Evolutionary conservation across 2,113 vertebrate genomes (phyloP).

Genomic region (Spermophilus dauricus): DNA sequence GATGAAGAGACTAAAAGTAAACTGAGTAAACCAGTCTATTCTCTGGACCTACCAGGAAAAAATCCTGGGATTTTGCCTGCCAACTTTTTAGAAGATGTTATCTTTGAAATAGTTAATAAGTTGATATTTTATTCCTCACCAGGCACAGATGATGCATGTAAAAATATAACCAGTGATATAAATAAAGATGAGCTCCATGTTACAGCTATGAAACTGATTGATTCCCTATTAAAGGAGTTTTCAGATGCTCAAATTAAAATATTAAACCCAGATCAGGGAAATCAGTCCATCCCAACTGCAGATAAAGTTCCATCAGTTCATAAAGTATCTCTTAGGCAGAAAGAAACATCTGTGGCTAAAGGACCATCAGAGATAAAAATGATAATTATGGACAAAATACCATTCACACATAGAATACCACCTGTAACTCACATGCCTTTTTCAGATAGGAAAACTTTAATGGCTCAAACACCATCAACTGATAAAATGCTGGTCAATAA

Average conservation of each 20-base stretch:
- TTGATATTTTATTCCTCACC: conserved; percentile 47
- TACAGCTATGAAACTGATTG: conserved; percentile 37
- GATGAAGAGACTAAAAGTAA: conserved; percentile 24
- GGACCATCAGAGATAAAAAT: neutral
- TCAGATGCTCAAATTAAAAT: conserved; percentile 49
- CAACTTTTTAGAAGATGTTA: conserved; percentile 45
- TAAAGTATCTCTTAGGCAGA: conserved; percentile 37
- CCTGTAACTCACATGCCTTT: neutral
- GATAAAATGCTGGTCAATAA: conserved; percentile 50
- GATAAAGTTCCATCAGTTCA: conserved; percentile 9
- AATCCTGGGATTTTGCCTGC: conserved; percentile 8
- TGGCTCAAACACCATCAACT: neutral
- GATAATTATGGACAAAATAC: neutral
- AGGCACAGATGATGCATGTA: neutral
- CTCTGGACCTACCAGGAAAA: neutral
- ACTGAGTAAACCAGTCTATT: neutral
- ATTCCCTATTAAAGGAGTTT: conserved; percentile 54
- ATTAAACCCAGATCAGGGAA: neutral
- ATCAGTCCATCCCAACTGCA: neutral
- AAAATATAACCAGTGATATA: neutral
- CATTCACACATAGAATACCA: neutral
- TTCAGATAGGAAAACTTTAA: neutral
- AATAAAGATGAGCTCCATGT: conserved; percentile 30
- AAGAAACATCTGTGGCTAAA: conserved; percentile 33
- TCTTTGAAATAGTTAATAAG: conserved; percentile 67